Conservation (phyloP, 2,113 vertebrate species). For the Montifringilla adamsi region DNA sequence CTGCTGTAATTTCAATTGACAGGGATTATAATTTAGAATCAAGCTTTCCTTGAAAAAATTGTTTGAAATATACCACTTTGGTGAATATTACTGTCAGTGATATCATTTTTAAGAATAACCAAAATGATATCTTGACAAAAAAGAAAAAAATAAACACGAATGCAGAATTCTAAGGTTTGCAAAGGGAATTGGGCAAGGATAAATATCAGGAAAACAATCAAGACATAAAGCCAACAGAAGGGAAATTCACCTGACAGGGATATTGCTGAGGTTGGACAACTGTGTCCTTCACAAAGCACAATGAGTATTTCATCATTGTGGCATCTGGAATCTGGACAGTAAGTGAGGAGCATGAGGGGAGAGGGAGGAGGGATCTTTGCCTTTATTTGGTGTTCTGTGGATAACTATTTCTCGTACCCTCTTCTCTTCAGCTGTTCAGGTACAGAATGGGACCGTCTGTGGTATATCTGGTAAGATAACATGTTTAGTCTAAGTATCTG, state of each 20-base stretch:
- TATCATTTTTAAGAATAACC: neutral
- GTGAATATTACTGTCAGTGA: neutral
- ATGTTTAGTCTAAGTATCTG: neutral
- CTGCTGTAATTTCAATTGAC: neutral
- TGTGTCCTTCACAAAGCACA: neutral
- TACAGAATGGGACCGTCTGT: conserved; percentile 73
- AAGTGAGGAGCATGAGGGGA: neutral
- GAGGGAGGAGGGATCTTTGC: neutral
- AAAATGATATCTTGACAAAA: neutral
- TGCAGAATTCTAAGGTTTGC: neutral
- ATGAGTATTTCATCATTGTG: neutral
- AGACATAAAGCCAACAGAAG: neutral
- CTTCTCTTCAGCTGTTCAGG: conserved; percentile 67
- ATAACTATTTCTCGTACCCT: neutral
- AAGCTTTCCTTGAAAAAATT: neutral
- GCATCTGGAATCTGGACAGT: neutral
- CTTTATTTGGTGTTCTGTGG: neutral
- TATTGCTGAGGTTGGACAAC: neutral
- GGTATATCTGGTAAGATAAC: conserved; percentile 80
- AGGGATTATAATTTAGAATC: neutral
- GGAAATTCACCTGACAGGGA: neutral
- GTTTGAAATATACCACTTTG: neutral
- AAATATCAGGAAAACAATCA: neutral
- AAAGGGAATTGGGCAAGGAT: neutral
- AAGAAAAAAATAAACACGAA: neutral